Evolutionary conservation across 2,113 vertebrate genomes (phyloP), one percentile per base, ranked within the genome.

Genomic region (Vidua macroura): DNA sequence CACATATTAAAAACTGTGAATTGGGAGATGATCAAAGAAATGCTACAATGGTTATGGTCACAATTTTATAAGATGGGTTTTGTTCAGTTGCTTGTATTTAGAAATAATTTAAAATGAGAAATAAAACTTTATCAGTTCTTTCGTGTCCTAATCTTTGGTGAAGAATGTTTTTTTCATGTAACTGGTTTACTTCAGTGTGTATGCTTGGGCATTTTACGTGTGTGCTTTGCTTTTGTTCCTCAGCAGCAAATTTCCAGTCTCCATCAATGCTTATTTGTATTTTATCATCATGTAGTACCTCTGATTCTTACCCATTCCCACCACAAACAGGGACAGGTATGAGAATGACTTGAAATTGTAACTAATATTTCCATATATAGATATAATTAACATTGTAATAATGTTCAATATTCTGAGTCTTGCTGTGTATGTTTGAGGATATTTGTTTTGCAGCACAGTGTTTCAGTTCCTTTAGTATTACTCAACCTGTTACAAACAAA

Each of bases 401-500:
- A 33, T 6, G 7, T 33, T 80, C 52, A 49, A 3, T 90, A 76
- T 86, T 91, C 90, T 19, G 9, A 80, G 28, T 83, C 7, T 49
- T 73, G 28, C 21, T 88, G 24, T 64, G 3, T 63, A 11, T 55
- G 27, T 83, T 81, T 90, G 52, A 86, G 73, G 35, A 39, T 37
- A 55, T 78, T 58, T 91, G 68, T 62, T 92, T 80, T 64, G 46
- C 58, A 92, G 39, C 19, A 19, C 62, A 39, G 15, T 37, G 16
- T 81, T 93, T 74, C 22, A 14, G 46, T 83, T 87, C 33, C 48
- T 84, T 49, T 72, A 52, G 44, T 85, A 55, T 90, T 93, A 84
- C 41, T 93, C 66, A 82, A 56, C 30, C 48, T 79, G 43, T 81
- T 95, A 49, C 70, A 93, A 91, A 80, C 39, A 89, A 89, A 72